These are phyloP conservation scores for Bradypodion pumilum DNA, from an alignment of 2,797 vertebrate genomes.

Conservation along the genomic window DNA sequence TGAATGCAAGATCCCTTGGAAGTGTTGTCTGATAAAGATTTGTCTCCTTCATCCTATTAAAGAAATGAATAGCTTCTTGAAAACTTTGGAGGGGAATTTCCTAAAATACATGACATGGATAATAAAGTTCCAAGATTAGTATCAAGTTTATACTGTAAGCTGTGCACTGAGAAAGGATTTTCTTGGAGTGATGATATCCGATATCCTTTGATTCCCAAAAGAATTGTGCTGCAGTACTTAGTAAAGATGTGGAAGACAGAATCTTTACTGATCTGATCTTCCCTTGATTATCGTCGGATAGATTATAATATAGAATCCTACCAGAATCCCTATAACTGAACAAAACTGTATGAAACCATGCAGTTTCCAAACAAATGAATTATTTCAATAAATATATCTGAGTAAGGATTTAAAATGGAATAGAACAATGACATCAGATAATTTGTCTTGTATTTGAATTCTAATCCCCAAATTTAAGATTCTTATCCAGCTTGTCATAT, in stretches of 20 bases:
- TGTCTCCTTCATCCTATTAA: background rate
- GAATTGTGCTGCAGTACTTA: background rate
- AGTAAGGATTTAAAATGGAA: background rate
- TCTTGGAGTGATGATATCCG: background rate
- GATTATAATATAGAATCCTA: background rate
- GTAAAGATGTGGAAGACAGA: background rate
- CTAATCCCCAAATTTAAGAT: background rate
- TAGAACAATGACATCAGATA: background rate
- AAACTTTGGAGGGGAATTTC: background rate
- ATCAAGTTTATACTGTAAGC: background rate
- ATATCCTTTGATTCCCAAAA: background rate
- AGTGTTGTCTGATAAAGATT: background rate
- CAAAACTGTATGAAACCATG: background rate
- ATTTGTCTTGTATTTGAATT: background rate
- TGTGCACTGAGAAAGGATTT: background rate
- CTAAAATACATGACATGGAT: background rate
- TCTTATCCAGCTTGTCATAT: background rate
- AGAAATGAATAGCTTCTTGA: background rate
- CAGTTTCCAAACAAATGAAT: constrained; percentile 39
- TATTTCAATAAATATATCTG: constrained; percentile 34
- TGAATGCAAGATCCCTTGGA: constrained; percentile 15
- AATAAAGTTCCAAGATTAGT: background rate
- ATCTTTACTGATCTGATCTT: background rate
- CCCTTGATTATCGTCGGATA: background rate
- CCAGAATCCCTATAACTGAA: background rate